These are phyloP conservation scores for Coendou prehensilis DNA, from an alignment of 2,797 vertebrate species.

Conservation along the genomic window DNA sequence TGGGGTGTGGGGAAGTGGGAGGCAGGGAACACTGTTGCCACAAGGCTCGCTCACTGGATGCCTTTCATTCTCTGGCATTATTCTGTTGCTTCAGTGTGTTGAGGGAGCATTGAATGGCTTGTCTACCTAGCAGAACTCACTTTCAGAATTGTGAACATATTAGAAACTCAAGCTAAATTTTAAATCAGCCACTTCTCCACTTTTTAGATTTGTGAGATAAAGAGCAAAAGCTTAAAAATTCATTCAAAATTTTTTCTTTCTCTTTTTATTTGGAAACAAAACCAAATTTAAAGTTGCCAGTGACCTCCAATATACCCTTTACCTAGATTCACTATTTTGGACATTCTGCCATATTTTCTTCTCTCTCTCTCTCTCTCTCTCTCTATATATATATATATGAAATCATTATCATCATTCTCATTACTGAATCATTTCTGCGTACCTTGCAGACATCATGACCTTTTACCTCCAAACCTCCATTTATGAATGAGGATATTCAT, in stretches of 20 bases:
- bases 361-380: background rate
- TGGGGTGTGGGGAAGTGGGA: background rate
- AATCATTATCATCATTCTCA: background rate
- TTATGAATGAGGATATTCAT: slow-evolving; percentile 36
- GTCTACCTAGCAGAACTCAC: slow-evolving; percentile 46
- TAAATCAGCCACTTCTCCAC: slow-evolving; percentile 12
- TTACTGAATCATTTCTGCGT: slow-evolving; percentile 23
- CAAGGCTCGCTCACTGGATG: background rate
- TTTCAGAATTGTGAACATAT: slow-evolving; percentile 66
- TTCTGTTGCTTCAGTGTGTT: slow-evolving; percentile 45
- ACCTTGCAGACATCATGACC: slow-evolving; percentile 2
- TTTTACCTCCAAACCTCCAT: slow-evolving; percentile 52
- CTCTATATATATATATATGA: background rate
- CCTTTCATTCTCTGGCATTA: slow-evolving; percentile 36
- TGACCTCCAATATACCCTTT: slow-evolving; percentile 6
- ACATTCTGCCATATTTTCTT: slow-evolving; percentile 10
- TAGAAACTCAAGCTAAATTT: slow-evolving; percentile 65
- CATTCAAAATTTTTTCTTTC: slow-evolving; percentile 29
- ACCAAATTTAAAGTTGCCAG: slow-evolving; percentile 50
- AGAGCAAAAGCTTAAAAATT: slow-evolving; percentile 17
- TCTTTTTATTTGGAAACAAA: slow-evolving; percentile 67
- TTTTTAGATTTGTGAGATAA: slow-evolving; percentile 55
- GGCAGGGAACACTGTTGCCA: background rate
- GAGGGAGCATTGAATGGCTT: slow-evolving; percentile 50
- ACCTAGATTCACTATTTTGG: slow-evolving; percentile 17